These are phyloP conservation scores for Octomys mimax DNA, from an alignment of 2,797 vertebrate species.

Conservation along the genomic window DNA sequence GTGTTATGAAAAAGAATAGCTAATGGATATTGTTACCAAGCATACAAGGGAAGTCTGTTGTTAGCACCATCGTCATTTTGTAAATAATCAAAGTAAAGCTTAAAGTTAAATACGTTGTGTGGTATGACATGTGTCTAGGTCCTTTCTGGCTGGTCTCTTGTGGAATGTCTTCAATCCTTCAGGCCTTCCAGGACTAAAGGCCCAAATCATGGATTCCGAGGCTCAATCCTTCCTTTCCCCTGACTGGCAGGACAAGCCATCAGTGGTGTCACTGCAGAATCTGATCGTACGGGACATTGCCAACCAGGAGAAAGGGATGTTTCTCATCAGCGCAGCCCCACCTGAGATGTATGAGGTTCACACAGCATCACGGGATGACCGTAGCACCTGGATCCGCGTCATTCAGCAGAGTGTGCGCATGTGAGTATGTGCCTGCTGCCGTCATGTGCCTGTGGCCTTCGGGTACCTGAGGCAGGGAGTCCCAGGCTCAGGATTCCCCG, in stretches of 20 bases:
- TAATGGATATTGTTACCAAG: no score
- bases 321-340: slow-evolving; percentile 93
- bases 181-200: not conserved
- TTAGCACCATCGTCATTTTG: not conserved
- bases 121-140: not conserved
- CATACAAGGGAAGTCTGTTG: not conserved
- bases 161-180: not conserved
- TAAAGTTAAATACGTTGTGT: not conserved
- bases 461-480: not conserved
- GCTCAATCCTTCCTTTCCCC: not conserved
- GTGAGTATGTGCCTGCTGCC: slow-evolving; percentile 85
- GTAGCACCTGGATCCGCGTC: slow-evolving; percentile 93
- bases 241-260: slow-evolving; percentile 92
- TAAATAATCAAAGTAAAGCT: not conserved
- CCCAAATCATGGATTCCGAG: not conserved
- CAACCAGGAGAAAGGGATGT: slow-evolving; percentile 98
- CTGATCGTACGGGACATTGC: slow-evolving; percentile 96
- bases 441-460: not conserved
- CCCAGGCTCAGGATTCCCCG: not conserved
- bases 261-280: slow-evolving; percentile 94
- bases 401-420: slow-evolving; percentile 94
- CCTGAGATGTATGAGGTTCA: slow-evolving; percentile 98
- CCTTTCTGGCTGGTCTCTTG: not conserved
- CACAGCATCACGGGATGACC: slow-evolving; percentile 92
- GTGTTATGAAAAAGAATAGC: not conserved